Evolutionary conservation across 2,797 vertebrate species (phyloP).

Genomic region (Alcedo atthis): DNA sequence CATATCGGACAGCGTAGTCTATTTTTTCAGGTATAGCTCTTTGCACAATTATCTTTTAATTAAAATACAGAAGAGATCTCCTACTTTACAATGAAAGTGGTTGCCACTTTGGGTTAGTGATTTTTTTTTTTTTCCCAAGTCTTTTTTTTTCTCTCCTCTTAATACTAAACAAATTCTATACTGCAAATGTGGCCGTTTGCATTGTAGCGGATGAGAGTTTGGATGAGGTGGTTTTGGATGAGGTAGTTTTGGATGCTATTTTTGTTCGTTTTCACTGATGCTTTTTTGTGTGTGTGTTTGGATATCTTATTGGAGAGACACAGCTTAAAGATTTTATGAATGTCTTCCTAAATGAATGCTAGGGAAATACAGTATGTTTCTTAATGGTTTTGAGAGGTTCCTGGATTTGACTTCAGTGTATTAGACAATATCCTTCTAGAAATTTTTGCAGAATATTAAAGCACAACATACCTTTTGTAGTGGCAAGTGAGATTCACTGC

Average conservation of each 20-base stretch:
- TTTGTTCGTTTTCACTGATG: not conserved
- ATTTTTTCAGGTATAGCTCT: not conserved
- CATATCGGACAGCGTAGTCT: rapidly evolving
- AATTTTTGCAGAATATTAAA: not conserved
- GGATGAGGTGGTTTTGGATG: not conserved
- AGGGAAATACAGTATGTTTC: not conserved
- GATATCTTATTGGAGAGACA: not conserved
- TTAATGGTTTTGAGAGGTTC: not conserved
- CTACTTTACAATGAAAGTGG: not conserved
- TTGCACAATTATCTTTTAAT: not conserved
- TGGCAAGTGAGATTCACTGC: not conserved
- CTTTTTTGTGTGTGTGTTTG: not conserved
- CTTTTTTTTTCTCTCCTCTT: not conserved
- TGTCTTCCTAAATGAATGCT: not conserved
- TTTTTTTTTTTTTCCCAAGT: not conserved
- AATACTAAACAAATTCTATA: not conserved
- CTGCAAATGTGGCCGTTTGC: not conserved
- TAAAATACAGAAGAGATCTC: not conserved
- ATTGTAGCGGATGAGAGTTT: not conserved
- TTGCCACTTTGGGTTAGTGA: not conserved
- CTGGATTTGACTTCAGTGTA: not conserved
- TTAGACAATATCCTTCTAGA: not conserved
- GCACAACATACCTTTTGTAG: not conserved
- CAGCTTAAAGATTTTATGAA: not conserved
- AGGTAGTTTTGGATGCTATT: not conserved